Base-by-base conservation (phyloP, 2,888 invertebrate genomes). In the Ormyrus pomaceus region DNA sequence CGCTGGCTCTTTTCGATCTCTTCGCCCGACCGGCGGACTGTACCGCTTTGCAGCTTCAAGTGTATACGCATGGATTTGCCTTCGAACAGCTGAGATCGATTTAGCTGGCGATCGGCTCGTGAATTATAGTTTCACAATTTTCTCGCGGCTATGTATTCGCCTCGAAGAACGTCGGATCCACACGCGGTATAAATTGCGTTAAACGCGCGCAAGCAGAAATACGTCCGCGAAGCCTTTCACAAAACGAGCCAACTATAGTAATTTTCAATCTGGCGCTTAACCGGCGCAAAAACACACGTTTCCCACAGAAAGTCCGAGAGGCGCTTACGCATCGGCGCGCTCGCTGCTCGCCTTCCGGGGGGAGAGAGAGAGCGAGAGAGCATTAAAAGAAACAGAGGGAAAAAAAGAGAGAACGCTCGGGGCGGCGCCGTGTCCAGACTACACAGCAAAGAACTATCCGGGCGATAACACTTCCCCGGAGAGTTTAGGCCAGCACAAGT, bases 391-490 rank as follows among this genome's bases (percentile, higher is more conserved):
- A 59, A 71, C 55, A 46, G 46, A 46, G 55, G 34, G 53, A 4
- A 53, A 55, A 55, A 77, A 65, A 62, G 8, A 8, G 0, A 56
- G 45, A 61, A 11, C 75, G n/a, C 9, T 51, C 45, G 9, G 10
- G 53, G 45, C 58, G 34, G 61, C 11, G 46, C 51, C 68, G 59
- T 51, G 58, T 13, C 34, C 10, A n/a, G 61, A 11, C 11, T 53
- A 48, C 19, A 46, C 8, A 13, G 13, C 5, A 50, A 65, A 53
- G 55, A 64, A 64, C n/a, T 13, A 62, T 55, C 46, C 19, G 55
- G 59, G 59, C 69, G 84, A 84, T 84, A 84, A 86, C 84, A 83
- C 83, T 77, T 83, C 84, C 84, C 84, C 68, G 53, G 85, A 82
- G 84, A 84, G 68, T 74, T 76, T 77, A 82, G 68, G 77, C 81